Conservation (phyloP, 2,113 vertebrate genomes). For the Dicrurus megarhynchus region DNA sequence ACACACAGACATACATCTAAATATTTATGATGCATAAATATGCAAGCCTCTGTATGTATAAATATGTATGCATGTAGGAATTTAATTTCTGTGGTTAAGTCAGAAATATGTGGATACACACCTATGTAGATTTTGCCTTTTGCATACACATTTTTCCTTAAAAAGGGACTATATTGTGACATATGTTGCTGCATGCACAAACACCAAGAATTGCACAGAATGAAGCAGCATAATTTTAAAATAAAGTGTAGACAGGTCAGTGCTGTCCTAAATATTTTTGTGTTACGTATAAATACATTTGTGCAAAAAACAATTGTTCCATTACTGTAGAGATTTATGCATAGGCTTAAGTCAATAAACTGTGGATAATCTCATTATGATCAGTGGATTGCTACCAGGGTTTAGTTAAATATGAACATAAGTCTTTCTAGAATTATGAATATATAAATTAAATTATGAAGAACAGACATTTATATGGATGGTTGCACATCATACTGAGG, state of each 20-base stretch:
- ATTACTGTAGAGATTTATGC: neutral
- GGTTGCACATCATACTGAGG: neutral
- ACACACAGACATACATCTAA: neutral
- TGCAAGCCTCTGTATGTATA: neutral
- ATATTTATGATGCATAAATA: neutral
- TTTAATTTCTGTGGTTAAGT: neutral
- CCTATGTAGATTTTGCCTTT: neutral
- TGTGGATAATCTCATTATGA: constrained; percentile 6
- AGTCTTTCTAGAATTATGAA: neutral
- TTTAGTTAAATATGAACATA: constrained; percentile 12
- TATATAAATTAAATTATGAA: constrained; percentile 7
- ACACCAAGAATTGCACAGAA: neutral
- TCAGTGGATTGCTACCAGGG: neutral
- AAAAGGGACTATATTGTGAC: neutral
- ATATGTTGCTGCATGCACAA: neutral
- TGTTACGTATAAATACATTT: neutral
- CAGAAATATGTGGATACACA: neutral
- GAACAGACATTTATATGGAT: neutral
- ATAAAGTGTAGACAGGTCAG: neutral
- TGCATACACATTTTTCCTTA: neutral
- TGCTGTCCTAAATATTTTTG: neutral
- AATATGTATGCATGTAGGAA: neutral
- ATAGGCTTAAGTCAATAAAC: neutral
- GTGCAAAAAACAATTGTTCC: neutral
- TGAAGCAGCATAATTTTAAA: neutral